phyloP scores from a whole-genome alignment of 30 jellyfish, hydroid and myxozoan genomes.

The Cassiopea xamachana region DNA sequence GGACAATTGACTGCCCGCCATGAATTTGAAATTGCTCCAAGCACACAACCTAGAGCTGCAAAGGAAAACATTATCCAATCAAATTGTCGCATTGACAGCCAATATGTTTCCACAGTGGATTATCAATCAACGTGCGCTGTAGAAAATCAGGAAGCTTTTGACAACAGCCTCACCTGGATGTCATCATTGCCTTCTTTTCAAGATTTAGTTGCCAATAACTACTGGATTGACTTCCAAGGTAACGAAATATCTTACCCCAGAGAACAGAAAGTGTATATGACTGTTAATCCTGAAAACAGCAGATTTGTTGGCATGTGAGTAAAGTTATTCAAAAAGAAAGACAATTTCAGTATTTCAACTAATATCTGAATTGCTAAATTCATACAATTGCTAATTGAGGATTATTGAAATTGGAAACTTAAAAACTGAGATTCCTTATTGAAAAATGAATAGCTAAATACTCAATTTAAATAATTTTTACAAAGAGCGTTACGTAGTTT shows the following conservation, averaged over 20 bases:
- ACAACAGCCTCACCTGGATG: conserved; percentile 7
- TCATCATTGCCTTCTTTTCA: conserved; percentile 48
- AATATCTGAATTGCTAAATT: no score
- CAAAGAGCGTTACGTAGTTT: no score
- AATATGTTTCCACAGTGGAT: background rate
- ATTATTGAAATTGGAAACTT: background rate
- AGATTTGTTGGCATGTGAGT: background rate
- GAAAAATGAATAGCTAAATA: background rate
- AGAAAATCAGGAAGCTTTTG: background rate
- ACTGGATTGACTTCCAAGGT: conserved; percentile 50
- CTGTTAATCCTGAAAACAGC: background rate
- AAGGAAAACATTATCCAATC: background rate
- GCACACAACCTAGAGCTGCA: background rate
- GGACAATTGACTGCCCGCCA: background rate
- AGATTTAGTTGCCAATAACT: conserved; percentile 42
- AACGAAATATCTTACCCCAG: background rate
- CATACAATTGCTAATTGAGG: background rate
- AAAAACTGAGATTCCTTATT: background rate
- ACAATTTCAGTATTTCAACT: no score
- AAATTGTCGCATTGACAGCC: background rate
- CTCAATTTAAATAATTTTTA: no score
- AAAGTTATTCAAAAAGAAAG: no score
- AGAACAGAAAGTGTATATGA: background rate
- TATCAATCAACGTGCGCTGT: conserved; percentile 2
- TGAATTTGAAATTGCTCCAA: background rate